Conservation (phyloP, 2,888 invertebrate genomes). For the Busseola fusca region DNA sequence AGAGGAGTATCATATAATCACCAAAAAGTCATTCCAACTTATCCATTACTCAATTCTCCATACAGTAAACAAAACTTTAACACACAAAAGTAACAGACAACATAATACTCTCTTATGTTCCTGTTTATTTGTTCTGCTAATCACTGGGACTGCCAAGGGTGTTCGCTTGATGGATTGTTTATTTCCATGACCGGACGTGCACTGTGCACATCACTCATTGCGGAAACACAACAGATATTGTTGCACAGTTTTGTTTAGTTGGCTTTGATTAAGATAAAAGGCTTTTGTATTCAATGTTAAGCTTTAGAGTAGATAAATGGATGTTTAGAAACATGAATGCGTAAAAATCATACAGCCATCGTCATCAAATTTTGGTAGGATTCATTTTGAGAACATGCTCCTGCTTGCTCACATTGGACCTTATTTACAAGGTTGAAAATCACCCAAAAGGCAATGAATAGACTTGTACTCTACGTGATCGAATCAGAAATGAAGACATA, state of each 20-base stretch:
- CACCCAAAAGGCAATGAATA: background rate
- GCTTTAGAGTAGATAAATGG: conserved; percentile 10
- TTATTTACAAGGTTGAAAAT: background rate
- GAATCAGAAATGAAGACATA: background rate
- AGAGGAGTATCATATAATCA: background rate
- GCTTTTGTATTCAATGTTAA: conserved; percentile 23
- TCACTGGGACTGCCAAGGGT: conserved; percentile 65
- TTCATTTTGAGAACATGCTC: background rate
- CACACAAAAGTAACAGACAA: background rate
- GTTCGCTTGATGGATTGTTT: conserved; percentile 75
- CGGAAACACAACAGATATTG: conserved; percentile 52
- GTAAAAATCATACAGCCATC: too few relatives aligned
- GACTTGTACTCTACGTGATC: background rate
- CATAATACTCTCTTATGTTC: background rate
- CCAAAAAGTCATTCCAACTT: background rate
- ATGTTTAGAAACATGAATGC: background rate
- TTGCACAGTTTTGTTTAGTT: conserved; percentile 46
- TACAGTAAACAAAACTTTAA: background rate
- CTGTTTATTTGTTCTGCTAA: conserved; percentile 73
- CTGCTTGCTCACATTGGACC: too few relatives aligned
- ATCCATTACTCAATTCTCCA: background rate
- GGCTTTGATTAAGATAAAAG: conserved; percentile 46
- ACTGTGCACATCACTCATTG: conserved; percentile 49
- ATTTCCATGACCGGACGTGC: conserved; percentile 61
- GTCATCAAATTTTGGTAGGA: background rate